Evolutionary conservation across 2,888 invertebrate species (phyloP), one percentile per base, ranked within the genome.

Genomic region (Leuctra nigra): DNA sequence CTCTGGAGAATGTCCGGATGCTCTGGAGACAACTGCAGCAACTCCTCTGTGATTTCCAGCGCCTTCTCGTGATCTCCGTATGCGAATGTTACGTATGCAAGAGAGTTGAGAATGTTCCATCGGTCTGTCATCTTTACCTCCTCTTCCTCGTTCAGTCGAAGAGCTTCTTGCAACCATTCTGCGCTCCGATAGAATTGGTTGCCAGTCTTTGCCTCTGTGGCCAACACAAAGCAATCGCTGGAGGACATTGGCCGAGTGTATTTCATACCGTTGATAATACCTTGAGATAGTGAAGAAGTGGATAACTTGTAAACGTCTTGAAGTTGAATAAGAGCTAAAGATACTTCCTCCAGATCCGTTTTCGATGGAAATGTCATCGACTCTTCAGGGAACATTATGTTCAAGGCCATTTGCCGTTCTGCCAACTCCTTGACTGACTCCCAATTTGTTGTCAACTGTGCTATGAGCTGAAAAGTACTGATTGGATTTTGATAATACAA

Each of bases 261-360:
- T 16, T 47, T 24, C n/a, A 47, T 16, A 2, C 70, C 70, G 36
- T n/a, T n/a, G n/a, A n/a, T n/a, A n/a, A n/a, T n/a, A n/a, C n/a
- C n/a, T n/a, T 72, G 67, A 2, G 79, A 77, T 50, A 80, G 68
- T 13, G 70, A 68, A n/a, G n/a, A n/a, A n/a, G 77, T 72, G 1
- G 78, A 78, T 24, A 77, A 65, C 58, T 70, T 69, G 64, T 77
- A 77, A 1, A 77, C 77, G 64, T 81, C 80, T 63, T 81, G 80
- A 11, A 80, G 70, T 36, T 80, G n/a, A n/a, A n/a, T n/a, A n/a
- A n/a, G n/a, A n/a, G n/a, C n/a, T n/a, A n/a, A n/a, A n/a, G n/a
- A n/a, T 11, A 78, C 78, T 11, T 80, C 80, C 59, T 25, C 7
- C 25, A 47, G 47, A 29, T 47, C 47, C 4, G 24, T 6, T n/a